phyloP scores from a whole-genome alignment of 2,888 invertebrate genomes.

The Liodrosophila aerea region DNA sequence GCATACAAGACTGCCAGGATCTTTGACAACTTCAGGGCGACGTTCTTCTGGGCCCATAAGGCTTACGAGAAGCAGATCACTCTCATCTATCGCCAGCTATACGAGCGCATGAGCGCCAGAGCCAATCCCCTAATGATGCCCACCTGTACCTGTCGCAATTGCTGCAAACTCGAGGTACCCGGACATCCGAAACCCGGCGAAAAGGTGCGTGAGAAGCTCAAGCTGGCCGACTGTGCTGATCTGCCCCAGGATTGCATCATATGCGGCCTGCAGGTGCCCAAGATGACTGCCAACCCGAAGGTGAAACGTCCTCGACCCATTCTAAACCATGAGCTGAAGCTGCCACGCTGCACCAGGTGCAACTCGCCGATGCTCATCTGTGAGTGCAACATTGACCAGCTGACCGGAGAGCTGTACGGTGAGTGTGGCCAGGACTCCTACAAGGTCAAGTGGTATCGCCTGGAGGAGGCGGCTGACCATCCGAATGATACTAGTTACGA shows the following conservation, averaged over 20 bases:
- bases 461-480: conserved; percentile 46
- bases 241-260: conserved; percentile 54
- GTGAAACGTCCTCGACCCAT: conserved; percentile 40
- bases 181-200: conserved; percentile 35
- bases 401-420: conserved; percentile 62
- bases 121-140: conserved; percentile 53
- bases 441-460: conserved; percentile 73
- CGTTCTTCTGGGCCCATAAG: conserved; percentile 71
- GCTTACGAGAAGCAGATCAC: conserved; percentile 67
- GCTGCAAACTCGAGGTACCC: conserved; percentile 46
- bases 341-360: conserved; percentile 58
- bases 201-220: conserved; percentile 30
- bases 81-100: conserved; percentile 59
- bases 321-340: conserved; percentile 54
- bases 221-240: conserved; percentile 41
- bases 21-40: conserved; percentile 68
- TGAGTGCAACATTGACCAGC: conserved; percentile 71
- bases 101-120: conserved; percentile 60
- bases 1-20: conserved; percentile 72
- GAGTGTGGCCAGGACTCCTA: conserved; percentile 79
- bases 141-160: conserved; percentile 52
- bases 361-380: conserved; percentile 72
- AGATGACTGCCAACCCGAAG: conserved; percentile 4
- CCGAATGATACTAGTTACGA: conserved; percentile 16
- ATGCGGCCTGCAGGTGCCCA: conserved; percentile 64